A percentile compares a stretch with the other conserved stretches of the same genome.
Conservation (phyloP, 2,113 vertebrate genomes). For the Rutilus rutilus region DNA sequence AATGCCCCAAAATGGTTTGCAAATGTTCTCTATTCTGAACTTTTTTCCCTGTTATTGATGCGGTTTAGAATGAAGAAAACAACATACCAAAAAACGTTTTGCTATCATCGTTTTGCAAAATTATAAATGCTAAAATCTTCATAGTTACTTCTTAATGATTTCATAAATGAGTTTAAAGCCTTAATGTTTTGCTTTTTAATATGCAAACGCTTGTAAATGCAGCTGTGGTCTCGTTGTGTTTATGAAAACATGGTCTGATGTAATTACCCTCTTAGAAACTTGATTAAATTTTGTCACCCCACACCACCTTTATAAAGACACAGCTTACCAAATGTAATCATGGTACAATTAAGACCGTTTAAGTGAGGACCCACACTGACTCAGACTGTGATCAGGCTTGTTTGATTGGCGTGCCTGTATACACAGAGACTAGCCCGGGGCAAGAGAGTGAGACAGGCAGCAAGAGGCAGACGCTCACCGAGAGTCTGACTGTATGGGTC, state of each 20-base stretch:
- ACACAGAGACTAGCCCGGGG: constrained; percentile 35
- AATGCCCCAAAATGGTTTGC: not conserved
- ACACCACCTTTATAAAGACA: not conserved
- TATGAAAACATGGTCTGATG: constrained; percentile 3
- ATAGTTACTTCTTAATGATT: not conserved
- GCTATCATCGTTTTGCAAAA: not conserved
- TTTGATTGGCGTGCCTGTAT: constrained; percentile 51
- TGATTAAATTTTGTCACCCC: constrained; percentile 6
- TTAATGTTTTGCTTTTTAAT: constrained; percentile 9
- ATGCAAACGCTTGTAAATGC: constrained; percentile 1
- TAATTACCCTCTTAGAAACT: constrained; percentile 14
- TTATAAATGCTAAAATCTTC: not conserved
- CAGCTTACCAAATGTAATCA: constrained; percentile 4
- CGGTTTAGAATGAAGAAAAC: not conserved
- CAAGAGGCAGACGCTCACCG: constrained; percentile 49
- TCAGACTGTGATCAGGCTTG: constrained; percentile 46
- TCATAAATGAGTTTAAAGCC: not conserved
- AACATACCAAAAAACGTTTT: not conserved
- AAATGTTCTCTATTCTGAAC: not conserved
- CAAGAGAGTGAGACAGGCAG: constrained; percentile 43
- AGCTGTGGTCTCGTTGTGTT: not conserved
- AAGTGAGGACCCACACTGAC: constrained; percentile 37
- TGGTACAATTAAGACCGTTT: not conserved
- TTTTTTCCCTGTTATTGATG: not conserved
- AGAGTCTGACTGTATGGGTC: constrained; percentile 55